Evolutionary conservation across 2,113 vertebrate genomes (phyloP).

Genomic region (Callorhinus ursinus): DNA sequence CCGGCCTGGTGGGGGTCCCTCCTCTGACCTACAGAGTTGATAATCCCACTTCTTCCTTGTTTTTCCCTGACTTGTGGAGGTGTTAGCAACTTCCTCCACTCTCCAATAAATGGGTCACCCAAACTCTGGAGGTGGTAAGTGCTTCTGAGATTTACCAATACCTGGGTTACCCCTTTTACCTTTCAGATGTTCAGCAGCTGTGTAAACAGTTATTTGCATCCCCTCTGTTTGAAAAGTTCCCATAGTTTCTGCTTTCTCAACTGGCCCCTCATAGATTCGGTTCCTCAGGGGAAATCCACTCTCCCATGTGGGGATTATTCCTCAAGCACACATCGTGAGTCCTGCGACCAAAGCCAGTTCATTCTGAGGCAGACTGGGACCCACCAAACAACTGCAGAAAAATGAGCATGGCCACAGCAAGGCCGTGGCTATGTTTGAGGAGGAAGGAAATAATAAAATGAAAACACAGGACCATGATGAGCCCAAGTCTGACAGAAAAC

Average conservation of each 20-base stretch:
- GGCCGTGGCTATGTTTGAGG: too few relatives aligned
- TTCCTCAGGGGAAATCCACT: too few relatives aligned
- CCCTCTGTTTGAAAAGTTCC: not conserved
- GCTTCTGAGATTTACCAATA: not conserved
- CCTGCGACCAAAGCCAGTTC: not conserved
- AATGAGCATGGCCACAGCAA: too few relatives aligned
- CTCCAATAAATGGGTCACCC: too few relatives aligned
- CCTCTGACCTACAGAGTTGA: not conserved
- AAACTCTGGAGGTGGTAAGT: not conserved
- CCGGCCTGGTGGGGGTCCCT: not conserved
- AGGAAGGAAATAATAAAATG: too few relatives aligned
- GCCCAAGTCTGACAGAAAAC: not conserved
- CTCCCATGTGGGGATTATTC: accelerated
- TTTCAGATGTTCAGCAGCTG: not conserved
- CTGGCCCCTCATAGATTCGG: too few relatives aligned
- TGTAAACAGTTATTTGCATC: too few relatives aligned
- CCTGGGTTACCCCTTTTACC: too few relatives aligned
- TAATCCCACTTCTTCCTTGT: not conserved
- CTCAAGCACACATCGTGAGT: accelerated
- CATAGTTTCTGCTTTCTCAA: not conserved
- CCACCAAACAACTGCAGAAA: not conserved
- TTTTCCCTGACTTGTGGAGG: not conserved
- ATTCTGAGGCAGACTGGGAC: accelerated
- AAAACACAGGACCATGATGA: not conserved
- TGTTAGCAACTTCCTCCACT: not conserved